A percentile compares a stretch with the other conserved stretches of the same genome.
These are phyloP conservation scores for Paralichthys olivaceus DNA, from an alignment of 2,113 vertebrate species.

Conservation along the genomic window DNA sequence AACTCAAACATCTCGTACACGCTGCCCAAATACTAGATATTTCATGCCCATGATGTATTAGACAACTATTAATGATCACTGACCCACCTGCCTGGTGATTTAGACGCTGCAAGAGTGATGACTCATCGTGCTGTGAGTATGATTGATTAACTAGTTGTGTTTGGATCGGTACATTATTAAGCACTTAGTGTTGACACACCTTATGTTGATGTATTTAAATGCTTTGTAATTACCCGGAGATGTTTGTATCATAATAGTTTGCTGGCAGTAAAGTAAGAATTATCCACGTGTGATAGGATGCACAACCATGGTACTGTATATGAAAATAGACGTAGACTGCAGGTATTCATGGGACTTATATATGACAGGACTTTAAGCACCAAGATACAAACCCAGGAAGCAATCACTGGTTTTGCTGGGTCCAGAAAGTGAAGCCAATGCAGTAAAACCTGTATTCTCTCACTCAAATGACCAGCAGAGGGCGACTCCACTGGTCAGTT, in stretches of 20 bases:
- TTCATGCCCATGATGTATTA: conserved; percentile 50
- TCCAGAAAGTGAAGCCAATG: too few species aligned
- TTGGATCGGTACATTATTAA: conserved; percentile 52
- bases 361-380: too few species aligned
- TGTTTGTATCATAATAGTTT: not conserved
- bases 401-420: too few species aligned
- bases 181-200: conserved; percentile 38
- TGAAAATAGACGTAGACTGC: too few species aligned
- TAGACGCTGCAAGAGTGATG: conserved; percentile 36
- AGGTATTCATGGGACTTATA: too few species aligned
- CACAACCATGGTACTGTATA: too few species aligned
- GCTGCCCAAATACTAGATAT: conserved; percentile 32
- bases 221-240: conserved; percentile 21
- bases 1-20: conserved; percentile 51
- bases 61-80: conserved; percentile 47
- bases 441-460: too few species aligned
- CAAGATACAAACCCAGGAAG: too few species aligned
- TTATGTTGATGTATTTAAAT: conserved; percentile 48
- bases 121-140: conserved; percentile 26
- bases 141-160: conserved; percentile 46
- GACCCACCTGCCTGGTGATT: conserved; percentile 37
- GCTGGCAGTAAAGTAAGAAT: conserved; percentile 3
- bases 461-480: too few species aligned
- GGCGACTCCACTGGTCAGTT: not conserved
- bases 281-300: not conserved